Conservation (phyloP, 2,113 vertebrate genomes). For the Aphyosemion australe region DNA sequence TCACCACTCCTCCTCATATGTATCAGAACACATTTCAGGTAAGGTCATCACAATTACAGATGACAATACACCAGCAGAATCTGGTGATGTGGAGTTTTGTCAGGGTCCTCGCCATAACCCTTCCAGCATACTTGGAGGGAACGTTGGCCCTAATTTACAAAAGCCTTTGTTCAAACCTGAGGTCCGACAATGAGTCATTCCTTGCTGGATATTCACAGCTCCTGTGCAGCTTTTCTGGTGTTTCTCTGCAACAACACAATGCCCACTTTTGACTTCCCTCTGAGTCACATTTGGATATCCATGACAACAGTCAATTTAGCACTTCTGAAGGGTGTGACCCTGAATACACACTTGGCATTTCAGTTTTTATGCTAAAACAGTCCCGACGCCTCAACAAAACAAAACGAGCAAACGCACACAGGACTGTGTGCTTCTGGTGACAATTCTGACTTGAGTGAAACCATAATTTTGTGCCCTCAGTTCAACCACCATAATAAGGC, state of each 20-base stretch:
- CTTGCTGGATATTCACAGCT: conserved; percentile 27
- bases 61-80: conserved; percentile 50
- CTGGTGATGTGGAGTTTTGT: conserved; percentile 37
- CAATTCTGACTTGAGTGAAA: conserved; percentile 48
- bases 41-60: conserved; percentile 75
- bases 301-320: conserved; percentile 44
- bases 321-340: conserved; percentile 20
- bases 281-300: conserved; percentile 43
- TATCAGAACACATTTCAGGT: conserved; percentile 64
- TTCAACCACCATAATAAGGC: conserved; percentile 57
- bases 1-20: conserved; percentile 65
- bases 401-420: conserved; percentile 15
- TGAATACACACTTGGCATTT: conserved; percentile 31
- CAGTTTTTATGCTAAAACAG: conserved; percentile 19
- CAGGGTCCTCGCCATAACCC: conserved; percentile 8
- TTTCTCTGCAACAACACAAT: conserved; percentile 17
- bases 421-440: conserved; percentile 20
- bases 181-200: conserved; percentile 15
- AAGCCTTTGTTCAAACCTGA: conserved; percentile 21
- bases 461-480: conserved; percentile 68
- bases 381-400: conserved; percentile 22
- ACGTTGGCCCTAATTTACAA: conserved; percentile 26
- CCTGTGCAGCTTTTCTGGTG: conserved; percentile 16
- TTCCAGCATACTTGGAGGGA: conserved; percentile 25
- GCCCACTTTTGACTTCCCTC: conserved; percentile 27